Evolutionary conservation across 1,140 invertebrate species (phyloP).

Genomic region (Schlechtendalia chinensis): DNA sequence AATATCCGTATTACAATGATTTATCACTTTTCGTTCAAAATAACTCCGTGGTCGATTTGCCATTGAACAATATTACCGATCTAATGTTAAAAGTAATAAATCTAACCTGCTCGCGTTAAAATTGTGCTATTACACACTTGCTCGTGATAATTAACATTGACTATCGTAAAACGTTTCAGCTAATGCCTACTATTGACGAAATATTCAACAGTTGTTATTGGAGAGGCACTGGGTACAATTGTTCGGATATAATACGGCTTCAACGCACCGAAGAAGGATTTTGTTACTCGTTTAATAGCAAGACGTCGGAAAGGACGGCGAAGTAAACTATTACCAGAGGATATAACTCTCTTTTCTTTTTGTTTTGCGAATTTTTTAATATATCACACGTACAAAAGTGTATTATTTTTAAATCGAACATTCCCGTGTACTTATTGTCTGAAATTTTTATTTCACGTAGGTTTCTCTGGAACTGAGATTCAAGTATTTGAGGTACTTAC

Average conservation of each 20-base stretch:
- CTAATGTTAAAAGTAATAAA: conserved; percentile 49
- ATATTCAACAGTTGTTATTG: conserved; percentile 52
- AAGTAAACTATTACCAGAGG: conserved; percentile 3
- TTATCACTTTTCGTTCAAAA: background rate
- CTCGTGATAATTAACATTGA: background rate
- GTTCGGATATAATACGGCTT: conserved; percentile 50
- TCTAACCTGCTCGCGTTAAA: background rate
- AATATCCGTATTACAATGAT: conserved; percentile 50
- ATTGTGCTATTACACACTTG: background rate
- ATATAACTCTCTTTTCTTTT: no score
- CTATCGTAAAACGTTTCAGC: conserved; percentile 24
- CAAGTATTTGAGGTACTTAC: no score
- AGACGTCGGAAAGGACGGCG: conserved; percentile 50
- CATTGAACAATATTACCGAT: background rate
- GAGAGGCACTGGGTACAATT: conserved; percentile 48
- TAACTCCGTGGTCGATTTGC: background rate
- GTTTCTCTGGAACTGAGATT: no score
- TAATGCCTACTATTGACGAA: conserved; percentile 51
- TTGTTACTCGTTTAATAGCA: conserved; percentile 54
- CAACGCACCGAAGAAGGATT: conserved; percentile 53
- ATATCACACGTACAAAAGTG: no score
- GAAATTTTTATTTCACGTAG: no score
- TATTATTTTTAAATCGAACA: no score
- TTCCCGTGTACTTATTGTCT: no score
- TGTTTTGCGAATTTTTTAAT: no score